These are phyloP conservation scores for Napeogenes inachia DNA, from an alignment of 2,888 invertebrate species.

Conservation along the genomic window DNA sequence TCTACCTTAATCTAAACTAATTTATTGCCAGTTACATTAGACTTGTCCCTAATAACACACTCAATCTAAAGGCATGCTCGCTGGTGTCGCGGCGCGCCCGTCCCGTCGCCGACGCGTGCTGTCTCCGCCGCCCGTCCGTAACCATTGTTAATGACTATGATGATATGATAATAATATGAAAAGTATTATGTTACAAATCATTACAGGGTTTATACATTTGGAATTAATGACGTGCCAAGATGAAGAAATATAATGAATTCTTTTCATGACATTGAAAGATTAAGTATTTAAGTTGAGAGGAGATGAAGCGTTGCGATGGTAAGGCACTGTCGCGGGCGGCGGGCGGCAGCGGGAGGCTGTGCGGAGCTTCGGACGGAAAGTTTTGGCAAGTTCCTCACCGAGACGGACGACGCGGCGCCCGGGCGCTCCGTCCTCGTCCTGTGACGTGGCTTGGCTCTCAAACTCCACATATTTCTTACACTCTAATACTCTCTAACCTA, in stretches of 20 bases:
- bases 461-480: conserved; percentile 64
- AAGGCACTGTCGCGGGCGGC: conserved; percentile 60
- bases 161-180: too few species aligned
- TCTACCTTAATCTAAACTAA: conserved; percentile 63
- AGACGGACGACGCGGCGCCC: conserved; percentile 47
- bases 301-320: conserved; percentile 29
- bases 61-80: conserved; percentile 67
- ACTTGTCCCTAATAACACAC: conserved; percentile 61
- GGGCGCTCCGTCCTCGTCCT: conserved; percentile 49
- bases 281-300: neutral
- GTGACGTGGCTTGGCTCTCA: conserved; percentile 58
- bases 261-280: neutral
- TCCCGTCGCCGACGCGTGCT: conserved; percentile 45
- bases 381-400: conserved; percentile 71
- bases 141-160: conserved; percentile 25
- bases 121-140: conserved; percentile 43
- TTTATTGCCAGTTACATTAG: conserved; percentile 72
- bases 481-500: conserved; percentile 70
- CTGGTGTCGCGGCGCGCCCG: conserved; percentile 46
- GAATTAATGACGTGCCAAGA: neutral
- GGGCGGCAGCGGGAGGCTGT: conserved; percentile 46
- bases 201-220: neutral
- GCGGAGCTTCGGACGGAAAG: conserved; percentile 74
- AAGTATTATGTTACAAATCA: too few species aligned
- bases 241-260: conserved; percentile 2